Conservation (phyloP, 2,888 invertebrate species). For the Pogonocherus hispidulus region DNA sequence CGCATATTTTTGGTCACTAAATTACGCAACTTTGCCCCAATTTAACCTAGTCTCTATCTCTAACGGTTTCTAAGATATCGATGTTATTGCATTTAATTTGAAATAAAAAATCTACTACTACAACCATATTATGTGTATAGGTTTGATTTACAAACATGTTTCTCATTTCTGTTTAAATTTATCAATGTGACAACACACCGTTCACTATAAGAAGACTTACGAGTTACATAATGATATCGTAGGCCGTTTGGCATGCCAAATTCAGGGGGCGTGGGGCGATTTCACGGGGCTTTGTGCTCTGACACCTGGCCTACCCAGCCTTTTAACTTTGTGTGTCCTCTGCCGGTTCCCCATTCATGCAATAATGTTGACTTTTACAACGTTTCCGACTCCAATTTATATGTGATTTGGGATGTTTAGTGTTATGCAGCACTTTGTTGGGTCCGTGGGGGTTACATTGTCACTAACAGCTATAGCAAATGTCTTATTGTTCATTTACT, state of each 20-base stretch:
- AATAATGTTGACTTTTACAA: constrained; percentile 58
- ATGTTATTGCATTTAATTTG: too few relatives aligned
- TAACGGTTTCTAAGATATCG: too few relatives aligned
- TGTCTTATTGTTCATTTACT: constrained; percentile 37
- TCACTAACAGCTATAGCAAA: constrained; percentile 40
- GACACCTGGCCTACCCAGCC: constrained; percentile 68
- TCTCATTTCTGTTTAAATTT: too few relatives aligned
- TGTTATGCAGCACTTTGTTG: constrained; percentile 37
- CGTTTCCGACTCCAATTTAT: constrained; percentile 60
- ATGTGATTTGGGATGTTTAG: constrained; percentile 55
- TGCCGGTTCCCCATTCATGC: constrained; percentile 53
- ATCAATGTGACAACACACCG: constrained; percentile 8
- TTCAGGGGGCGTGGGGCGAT: constrained; percentile 61
- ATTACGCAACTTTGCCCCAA: too few relatives aligned
- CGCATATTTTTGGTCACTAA: too few relatives aligned
- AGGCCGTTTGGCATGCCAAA: constrained; percentile 30
- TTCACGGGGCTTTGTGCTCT: constrained; percentile 64
- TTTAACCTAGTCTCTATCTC: too few relatives aligned
- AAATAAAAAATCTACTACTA: too few relatives aligned
- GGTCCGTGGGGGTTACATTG: constrained; percentile 43
- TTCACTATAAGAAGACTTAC: constrained; percentile 6
- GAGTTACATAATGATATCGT: constrained; percentile 34
- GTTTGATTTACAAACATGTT: too few relatives aligned
- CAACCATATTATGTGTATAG: too few relatives aligned
- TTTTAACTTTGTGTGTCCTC: constrained; percentile 59